Conservation (phyloP, 2,888 invertebrate species). For the Ypsolopha sequella region DNA sequence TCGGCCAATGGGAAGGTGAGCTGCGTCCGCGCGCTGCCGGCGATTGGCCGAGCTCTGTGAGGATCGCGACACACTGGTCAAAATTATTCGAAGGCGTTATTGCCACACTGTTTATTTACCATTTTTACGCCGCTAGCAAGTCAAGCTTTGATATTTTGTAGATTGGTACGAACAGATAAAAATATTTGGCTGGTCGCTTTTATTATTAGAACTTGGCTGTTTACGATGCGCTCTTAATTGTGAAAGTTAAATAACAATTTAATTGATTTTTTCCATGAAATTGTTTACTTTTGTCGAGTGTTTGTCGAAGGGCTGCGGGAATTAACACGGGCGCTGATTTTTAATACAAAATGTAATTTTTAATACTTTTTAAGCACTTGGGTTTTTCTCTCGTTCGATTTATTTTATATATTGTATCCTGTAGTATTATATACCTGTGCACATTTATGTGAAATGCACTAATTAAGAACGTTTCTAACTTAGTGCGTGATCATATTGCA, state of each 20-base stretch:
- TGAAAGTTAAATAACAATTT: slow-evolving; percentile 21
- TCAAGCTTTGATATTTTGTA: slow-evolving; percentile 33
- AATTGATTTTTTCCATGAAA: slow-evolving; percentile 4
- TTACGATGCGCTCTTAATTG: slow-evolving; percentile 41
- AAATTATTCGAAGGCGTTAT: slow-evolving; percentile 16
- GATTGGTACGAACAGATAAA: slow-evolving; percentile 18
- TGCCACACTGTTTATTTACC: slow-evolving; percentile 39
- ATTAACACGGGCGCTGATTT: slow-evolving; percentile 20
- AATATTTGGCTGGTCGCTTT: slow-evolving; percentile 64
- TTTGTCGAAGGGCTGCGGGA: slow-evolving; percentile 19
- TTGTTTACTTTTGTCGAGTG: slow-evolving; percentile 17
- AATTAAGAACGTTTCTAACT: not conserved
- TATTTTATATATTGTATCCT: slow-evolving; percentile 11
- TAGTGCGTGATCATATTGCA: not conserved
- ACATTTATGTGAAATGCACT: slow-evolving; percentile 1
- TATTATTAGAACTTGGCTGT: slow-evolving; percentile 53
- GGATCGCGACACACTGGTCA: slow-evolving; percentile 16
- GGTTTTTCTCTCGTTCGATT: slow-evolving; percentile 34
- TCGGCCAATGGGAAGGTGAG: slow-evolving; percentile 19
- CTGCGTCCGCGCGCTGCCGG: slow-evolving; percentile 13
- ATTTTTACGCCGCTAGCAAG: slow-evolving; percentile 49
- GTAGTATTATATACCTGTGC: slow-evolving; percentile 12
- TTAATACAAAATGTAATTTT: not conserved
- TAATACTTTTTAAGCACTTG: slow-evolving; percentile 18
- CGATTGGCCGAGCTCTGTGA: not conserved